A percentile compares a stretch with the other conserved stretches of the same genome.
Evolutionary conservation across 2,113 vertebrate species (phyloP).

Genomic region (Sorex araneus): DNA sequence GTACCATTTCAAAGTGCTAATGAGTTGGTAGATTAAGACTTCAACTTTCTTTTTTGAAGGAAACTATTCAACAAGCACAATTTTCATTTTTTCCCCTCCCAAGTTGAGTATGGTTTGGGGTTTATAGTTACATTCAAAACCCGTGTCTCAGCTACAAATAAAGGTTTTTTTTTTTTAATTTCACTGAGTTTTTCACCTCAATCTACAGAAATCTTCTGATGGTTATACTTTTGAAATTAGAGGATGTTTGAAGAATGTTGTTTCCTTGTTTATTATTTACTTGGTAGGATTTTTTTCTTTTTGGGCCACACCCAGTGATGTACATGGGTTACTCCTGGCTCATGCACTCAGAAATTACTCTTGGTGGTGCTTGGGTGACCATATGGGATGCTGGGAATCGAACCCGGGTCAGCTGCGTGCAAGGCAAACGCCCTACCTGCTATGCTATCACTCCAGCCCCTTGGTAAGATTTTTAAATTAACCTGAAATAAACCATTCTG

Average conservation of each 20-base stretch:
- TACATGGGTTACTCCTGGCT: too few relatives aligned
- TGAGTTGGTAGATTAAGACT: neutral
- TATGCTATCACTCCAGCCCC: too few relatives aligned
- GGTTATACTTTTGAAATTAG: neutral
- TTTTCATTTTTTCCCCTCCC: neutral
- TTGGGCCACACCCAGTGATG: too few relatives aligned
- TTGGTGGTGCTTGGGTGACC: too few relatives aligned
- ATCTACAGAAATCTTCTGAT: neutral
- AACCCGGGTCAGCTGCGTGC: too few relatives aligned
- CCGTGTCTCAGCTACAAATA: neutral
- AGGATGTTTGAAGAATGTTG: conserved; percentile 27
- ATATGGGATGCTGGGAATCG: too few relatives aligned
- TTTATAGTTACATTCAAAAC: neutral
- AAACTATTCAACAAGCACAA: neutral
- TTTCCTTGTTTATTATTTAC: neutral
- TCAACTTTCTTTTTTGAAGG: neutral
- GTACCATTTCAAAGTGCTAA: neutral
- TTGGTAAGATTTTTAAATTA: conserved; percentile 20
- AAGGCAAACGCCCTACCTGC: too few relatives aligned
- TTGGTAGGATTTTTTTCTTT: neutral
- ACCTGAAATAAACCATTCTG: neutral
- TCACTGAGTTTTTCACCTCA: neutral
- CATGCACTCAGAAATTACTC: too few relatives aligned
- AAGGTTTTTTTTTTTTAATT: neutral
- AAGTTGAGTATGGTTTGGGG: neutral